Base-by-base conservation (phyloP, 2,888 invertebrate species). In the Drosophila mulleri region DNA sequence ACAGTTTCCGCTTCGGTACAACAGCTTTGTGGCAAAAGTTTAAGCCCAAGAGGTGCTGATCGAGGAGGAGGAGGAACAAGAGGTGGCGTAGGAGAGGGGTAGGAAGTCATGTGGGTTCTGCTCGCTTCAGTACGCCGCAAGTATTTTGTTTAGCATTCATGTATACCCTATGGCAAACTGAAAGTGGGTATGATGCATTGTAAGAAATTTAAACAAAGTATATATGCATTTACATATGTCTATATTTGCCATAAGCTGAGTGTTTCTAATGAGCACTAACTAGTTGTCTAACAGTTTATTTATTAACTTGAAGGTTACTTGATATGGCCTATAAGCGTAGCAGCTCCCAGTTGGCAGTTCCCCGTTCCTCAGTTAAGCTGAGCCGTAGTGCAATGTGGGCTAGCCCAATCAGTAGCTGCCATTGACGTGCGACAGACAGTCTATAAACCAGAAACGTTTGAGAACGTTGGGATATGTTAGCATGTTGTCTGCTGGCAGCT, bases 221-320 rank as follows among this genome's bases (percentile, higher is more conserved):
- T 9, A 29, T 32, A 18, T 20, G 6, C 3, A n/a, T 8, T 9
- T 14, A 18, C 29, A 29, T 29, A 8, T 75, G 35, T 54, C 7
- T 59, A 45, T 50, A 37, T 59, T 16, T 54, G 41, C 41, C 20
- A 42, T 48, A n/a, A 44, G 57, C 37, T 20, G 35, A 59, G 53
- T 50, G 41, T 39, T 4, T 70, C 50, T 70, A 58, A 74, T 74
- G 59, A 65, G 71, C 57, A 61, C 74, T 76, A 83, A 83, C 83
- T 78, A 86, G 88, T 84, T 88, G 74, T 56, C 61, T 67, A 67
- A 52, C 72, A 65, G 61, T 73, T 63, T 58, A 68, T 60, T 67
- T 75, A 61, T 64, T 52, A 67, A 72, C 84, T 82, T 77, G 89
- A 89, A 89, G 89, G 90, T 88, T 85, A 89, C 70, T 85, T 80